A percentile compares a stretch with the other conserved stretches of the same genome.
Conservation (phyloP, 1,140 invertebrate species). For the Arctopsyche grandis region DNA sequence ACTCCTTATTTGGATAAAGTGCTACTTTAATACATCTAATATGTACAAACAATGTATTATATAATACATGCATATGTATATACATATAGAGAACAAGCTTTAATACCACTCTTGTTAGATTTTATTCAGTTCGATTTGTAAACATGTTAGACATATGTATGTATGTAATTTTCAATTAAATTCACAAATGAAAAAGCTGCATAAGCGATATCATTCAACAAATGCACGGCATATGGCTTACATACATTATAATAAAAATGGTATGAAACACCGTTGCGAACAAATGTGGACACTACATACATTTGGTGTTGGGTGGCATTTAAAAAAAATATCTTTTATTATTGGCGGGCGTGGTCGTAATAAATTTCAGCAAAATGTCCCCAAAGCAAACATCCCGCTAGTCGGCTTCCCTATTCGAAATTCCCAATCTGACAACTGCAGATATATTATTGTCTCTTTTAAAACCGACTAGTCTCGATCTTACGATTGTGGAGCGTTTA, state of each 20-base stretch:
- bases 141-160: too few relatives aligned
- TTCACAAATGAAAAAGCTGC: neutral
- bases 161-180: too few relatives aligned
- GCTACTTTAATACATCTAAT: too few relatives aligned
- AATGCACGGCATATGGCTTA: constrained; percentile 34
- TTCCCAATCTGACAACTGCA: constrained; percentile 10
- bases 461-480: too few relatives aligned
- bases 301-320: constrained; percentile 36
- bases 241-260: constrained; percentile 45
- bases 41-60: too few relatives aligned
- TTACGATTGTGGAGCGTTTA: too few relatives aligned
- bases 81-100: too few relatives aligned
- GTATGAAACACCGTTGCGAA: constrained; percentile 34
- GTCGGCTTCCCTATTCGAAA: constrained; percentile 8
- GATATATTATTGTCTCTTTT: constrained; percentile 5
- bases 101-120: too few relatives aligned
- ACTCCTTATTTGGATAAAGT: too few relatives aligned
- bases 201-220: neutral
- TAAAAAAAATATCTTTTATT: constrained; percentile 39
- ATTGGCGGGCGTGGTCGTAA: constrained; percentile 62
- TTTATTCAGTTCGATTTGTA: too few relatives aligned
- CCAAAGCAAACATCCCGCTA: constrained; percentile 63
- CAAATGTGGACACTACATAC: constrained; percentile 27
- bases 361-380: constrained; percentile 68
- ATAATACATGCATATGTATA: too few relatives aligned